Percentiles rank a stretch among this genome's conserved stretches.
phyloP scores from a whole-genome alignment of 2,797 vertebrate genomes.

The Hypotaenidia okinawae region DNA sequence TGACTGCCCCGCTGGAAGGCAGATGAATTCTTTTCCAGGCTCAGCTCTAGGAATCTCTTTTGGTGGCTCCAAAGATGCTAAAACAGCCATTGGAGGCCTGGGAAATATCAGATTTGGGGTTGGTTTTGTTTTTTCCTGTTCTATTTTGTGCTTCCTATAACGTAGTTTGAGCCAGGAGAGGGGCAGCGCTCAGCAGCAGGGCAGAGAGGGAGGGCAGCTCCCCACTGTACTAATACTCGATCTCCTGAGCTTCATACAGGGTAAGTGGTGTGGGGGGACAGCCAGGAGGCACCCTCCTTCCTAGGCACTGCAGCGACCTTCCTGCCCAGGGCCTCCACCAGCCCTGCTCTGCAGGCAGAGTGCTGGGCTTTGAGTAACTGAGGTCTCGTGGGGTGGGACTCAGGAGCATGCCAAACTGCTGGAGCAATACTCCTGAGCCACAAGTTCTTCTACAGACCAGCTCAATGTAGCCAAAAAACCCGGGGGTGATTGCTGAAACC shows the following conservation, averaged over 20 bases:
- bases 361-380: not conserved
- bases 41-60: not conserved
- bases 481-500: not conserved
- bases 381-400: not conserved
- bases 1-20: not conserved
- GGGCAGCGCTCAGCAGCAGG: not conserved
- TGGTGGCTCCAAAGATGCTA: not conserved
- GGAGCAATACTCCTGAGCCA: slow-evolving; percentile 57
- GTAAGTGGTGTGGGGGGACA: not conserved
- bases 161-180: not conserved
- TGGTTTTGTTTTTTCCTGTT: not conserved
- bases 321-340: not conserved
- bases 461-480: slow-evolving; percentile 30
- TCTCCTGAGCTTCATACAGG: not conserved
- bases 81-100: not conserved
- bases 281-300: not conserved
- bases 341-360: not conserved
- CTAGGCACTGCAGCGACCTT: not conserved
- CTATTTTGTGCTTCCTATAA: slow-evolving; percentile 9
- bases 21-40: not conserved
- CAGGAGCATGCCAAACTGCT: slow-evolving; percentile 38
- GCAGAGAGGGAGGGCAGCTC: not conserved
- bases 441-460: slow-evolving; percentile 23
- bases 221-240: not conserved
- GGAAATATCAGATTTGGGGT: not conserved